Percentiles rank a stretch among this genome's conserved stretches.
phyloP scores from a whole-genome alignment of 1,140 invertebrate genomes.

The Chrysomallon squamiferum region DNA sequence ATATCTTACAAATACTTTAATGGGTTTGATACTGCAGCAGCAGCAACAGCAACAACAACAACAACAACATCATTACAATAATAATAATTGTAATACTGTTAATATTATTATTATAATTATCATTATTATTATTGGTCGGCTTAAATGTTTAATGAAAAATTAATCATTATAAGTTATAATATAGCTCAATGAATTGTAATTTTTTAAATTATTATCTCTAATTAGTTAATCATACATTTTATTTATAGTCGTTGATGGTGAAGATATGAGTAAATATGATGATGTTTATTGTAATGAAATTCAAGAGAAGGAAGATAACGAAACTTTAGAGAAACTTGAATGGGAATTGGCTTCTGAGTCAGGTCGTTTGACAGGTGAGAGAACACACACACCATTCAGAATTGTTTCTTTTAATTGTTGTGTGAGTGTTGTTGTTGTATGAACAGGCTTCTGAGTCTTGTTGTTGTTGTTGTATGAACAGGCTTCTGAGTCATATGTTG shows the following conservation, averaged over 20 bases:
- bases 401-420: background rate
- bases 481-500: background rate
- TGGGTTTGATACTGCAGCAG: too few species aligned
- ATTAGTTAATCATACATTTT: too few species aligned
- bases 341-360: conserved; percentile 53
- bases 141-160: too few species aligned
- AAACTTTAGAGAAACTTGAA: conserved; percentile 44
- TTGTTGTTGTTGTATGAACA: background rate
- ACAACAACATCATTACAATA: too few species aligned
- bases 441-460: background rate
- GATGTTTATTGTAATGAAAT: conserved; percentile 10
- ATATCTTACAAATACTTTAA: too few species aligned
- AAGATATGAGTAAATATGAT: conserved; percentile 47
- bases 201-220: too few species aligned
- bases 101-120: too few species aligned
- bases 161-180: too few species aligned
- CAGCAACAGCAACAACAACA: too few species aligned
- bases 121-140: too few species aligned
- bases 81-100: too few species aligned
- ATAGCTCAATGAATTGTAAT: too few species aligned
- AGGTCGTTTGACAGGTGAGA: conserved; percentile 46
- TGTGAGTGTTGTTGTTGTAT: background rate
- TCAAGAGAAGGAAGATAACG: conserved; percentile 34
- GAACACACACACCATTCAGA: background rate
- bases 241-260: conserved; percentile 47